A percentile compares a stretch with the other conserved stretches of the same genome.
Conservation (phyloP, 2,797 vertebrate genomes). For the Dipus sagitta region DNA sequence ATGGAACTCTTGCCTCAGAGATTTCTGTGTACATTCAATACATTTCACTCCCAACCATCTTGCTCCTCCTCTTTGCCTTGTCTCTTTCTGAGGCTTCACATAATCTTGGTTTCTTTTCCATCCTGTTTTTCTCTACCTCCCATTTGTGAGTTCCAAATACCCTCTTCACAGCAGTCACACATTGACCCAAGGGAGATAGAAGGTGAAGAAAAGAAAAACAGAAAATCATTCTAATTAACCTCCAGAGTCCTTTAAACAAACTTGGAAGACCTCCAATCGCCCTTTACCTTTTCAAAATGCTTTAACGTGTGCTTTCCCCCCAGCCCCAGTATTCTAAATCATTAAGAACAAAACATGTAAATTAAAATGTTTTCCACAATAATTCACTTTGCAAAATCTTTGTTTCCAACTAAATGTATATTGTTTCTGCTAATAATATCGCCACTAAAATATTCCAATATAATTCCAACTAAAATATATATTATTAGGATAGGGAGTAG, state of each 20-base stretch:
- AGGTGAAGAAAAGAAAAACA: slow-evolving; percentile 47
- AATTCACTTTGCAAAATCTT: slow-evolving; percentile 51
- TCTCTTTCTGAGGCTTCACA: slow-evolving; percentile 9
- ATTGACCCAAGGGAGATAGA: slow-evolving; percentile 30
- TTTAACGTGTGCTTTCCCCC: slow-evolving; percentile 41
- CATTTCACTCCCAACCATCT: neutral
- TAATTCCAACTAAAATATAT: neutral
- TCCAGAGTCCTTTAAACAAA: slow-evolving; percentile 63
- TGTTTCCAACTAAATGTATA: slow-evolving; percentile 28
- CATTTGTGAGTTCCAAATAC: slow-evolving; percentile 5
- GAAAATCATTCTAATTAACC: slow-evolving; percentile 62
- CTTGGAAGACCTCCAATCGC: neutral
- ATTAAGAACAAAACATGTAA: slow-evolving; percentile 34
- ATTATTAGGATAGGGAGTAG: neutral
- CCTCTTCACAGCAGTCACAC: neutral
- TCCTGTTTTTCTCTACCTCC: neutral
- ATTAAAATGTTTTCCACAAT: neutral
- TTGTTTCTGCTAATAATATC: slow-evolving; percentile 44
- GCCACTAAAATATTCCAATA: neutral
- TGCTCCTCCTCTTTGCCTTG: neutral
- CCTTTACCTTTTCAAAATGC: slow-evolving; percentile 59
- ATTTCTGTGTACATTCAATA: slow-evolving; percentile 7
- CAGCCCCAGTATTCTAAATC: slow-evolving; percentile 31
- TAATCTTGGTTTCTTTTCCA: neutral
- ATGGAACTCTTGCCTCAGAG: slow-evolving; percentile 20